Conservation (phyloP, 2,113 vertebrate species). For the Prietella phreatophila region DNA sequence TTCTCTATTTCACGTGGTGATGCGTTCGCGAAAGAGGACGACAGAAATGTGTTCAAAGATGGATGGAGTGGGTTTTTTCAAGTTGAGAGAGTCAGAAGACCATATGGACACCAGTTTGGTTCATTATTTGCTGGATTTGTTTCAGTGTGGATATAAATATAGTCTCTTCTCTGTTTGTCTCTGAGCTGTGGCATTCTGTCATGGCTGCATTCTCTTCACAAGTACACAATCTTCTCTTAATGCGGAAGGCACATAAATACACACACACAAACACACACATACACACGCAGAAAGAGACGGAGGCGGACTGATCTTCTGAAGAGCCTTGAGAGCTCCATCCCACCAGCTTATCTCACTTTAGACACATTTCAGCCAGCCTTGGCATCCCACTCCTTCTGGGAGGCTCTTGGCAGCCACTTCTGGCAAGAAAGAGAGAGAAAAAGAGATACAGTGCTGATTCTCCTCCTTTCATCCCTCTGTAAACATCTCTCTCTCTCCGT, state of each 20-base stretch:
- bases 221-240: constrained; percentile 28
- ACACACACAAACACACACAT: neutral
- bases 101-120: neutral
- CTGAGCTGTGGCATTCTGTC: constrained; percentile 28
- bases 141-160: neutral
- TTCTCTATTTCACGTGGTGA: constrained; percentile 21
- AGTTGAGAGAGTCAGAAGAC: neutral
- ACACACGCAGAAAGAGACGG: constrained; percentile 7
- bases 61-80: neutral
- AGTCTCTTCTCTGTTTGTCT: constrained; percentile 6
- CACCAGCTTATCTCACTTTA: constrained; percentile 52
- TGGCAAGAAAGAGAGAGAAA: constrained; percentile 44
- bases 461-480: constrained; percentile 45
- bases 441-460: constrained; percentile 49
- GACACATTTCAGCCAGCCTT: constrained; percentile 47
- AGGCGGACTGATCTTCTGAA: constrained; percentile 42
- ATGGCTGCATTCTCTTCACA: constrained; percentile 21
- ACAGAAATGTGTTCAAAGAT: constrained; percentile 9
- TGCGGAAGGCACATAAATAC: constrained; percentile 11
- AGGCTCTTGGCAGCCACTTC: constrained; percentile 39
- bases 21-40: neutral
- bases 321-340: constrained; percentile 41
- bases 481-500: constrained; percentile 58
- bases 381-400: constrained; percentile 40
- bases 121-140: constrained; percentile 6